Base-by-base conservation (phyloP, 2,888 invertebrate genomes). In the Caenorhabditis angaria region DNA sequence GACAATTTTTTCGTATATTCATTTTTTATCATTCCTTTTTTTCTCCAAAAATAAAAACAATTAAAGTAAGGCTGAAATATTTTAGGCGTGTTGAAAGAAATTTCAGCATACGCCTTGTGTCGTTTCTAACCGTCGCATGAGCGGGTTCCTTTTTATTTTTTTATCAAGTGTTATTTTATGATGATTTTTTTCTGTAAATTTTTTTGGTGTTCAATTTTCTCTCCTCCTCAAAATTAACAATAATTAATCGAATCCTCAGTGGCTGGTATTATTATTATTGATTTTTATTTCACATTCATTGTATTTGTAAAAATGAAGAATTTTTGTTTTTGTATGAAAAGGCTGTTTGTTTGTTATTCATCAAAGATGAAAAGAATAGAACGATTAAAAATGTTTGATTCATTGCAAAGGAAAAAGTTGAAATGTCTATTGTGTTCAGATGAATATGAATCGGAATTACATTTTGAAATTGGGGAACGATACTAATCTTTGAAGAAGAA, bases 311-410 rank as follows among this genome's bases (percentile, higher is more conserved):
- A 57, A 57, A 57, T 57, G 51, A 57, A 64, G 64, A 64, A 51
- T 48, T 63, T 57, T 57, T 64, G 64, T 64, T 57, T 64, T 57
- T n/a, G n/a, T n/a, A n/a, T n/a, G n/a, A n/a, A 63, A 63, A 61
- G 22, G n/a, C 10, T 56, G 27, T 64, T 64, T 20, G 5, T 28
- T 32, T 35, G 14, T 51, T 56, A 54, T 32, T 32, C 6, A 8
- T 32, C 10, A 8, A 10, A 32, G 10, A 32, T 8, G 10, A 32
- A 32, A 32, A 32, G 6, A 32, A 5, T 8, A 32, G 6, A 8
- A 32, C 10, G 10, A 5, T 8, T 8, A 5, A 32, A 5, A 32
- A 32, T 32, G 32, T 32, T 32, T 32, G 32, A n/a, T n/a, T n/a
- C n/a, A n/a, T n/a, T n/a, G n/a, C n/a, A n/a, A n/a, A n/a, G n/a